Evolutionary conservation across 1,140 invertebrate genomes (phyloP).

Genomic region (Hermetia illucens): DNA sequence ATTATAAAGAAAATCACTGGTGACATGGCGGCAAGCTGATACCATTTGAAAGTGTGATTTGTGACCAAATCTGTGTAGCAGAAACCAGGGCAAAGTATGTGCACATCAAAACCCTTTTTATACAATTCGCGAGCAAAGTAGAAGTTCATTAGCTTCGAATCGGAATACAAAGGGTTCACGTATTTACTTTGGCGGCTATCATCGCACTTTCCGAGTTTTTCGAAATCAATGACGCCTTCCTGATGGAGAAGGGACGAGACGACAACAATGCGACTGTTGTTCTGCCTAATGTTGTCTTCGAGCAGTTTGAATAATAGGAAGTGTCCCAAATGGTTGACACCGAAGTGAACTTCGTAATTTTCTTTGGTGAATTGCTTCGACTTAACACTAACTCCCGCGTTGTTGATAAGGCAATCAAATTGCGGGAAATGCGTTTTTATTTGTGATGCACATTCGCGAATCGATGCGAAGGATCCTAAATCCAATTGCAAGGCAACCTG

Average conservation of each 20-base stretch:
- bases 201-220: slow-evolving; percentile 41
- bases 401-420: slow-evolving; percentile 63
- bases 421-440: slow-evolving; percentile 41
- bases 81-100: slow-evolving; percentile 71
- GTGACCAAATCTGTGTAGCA: slow-evolving; percentile 65
- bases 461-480: slow-evolving; percentile 44
- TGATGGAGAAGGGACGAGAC: slow-evolving; percentile 38
- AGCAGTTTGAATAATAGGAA: slow-evolving; percentile 73
- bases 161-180: slow-evolving; percentile 55
- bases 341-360: slow-evolving; percentile 72
- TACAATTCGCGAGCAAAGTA: slow-evolving; percentile 38
- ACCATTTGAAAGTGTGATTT: slow-evolving; percentile 49
- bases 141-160: slow-evolving; percentile 65
- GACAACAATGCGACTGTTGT: slow-evolving; percentile 42
- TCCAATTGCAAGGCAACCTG: slow-evolving; percentile 51
- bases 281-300: slow-evolving; percentile 46
- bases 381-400: slow-evolving; percentile 50
- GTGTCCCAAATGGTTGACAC: slow-evolving; percentile 67
- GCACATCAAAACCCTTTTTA: slow-evolving; percentile 48
- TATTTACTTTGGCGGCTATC: slow-evolving; percentile 31
- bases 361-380: slow-evolving; percentile 48
- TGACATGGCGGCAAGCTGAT: slow-evolving; percentile 51
- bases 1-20: slow-evolving; percentile 56
- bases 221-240: slow-evolving; percentile 48
- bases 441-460: slow-evolving; percentile 40